Evolutionary conservation across 2,888 invertebrate genomes (phyloP), one percentile per base, ranked within the genome.

Genomic region (Carabus problematicus): DNA sequence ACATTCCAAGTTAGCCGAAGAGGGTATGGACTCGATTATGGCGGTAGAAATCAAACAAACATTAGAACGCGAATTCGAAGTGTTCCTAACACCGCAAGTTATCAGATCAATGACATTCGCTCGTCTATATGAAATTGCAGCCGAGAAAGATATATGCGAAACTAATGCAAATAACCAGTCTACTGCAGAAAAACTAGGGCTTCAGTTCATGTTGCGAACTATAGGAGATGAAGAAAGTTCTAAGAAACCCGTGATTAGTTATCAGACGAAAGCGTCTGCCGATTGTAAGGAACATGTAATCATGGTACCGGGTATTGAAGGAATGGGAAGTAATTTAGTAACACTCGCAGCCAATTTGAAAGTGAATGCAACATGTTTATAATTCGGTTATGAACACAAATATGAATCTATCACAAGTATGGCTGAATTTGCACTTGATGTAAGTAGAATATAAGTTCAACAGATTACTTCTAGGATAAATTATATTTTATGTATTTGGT

Each of bases 21-120:
- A 98, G 72, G 98, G 98, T 42, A 93, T 98, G 90, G 97, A 98
- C 83, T 97, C 97, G 1, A 89, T 98, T 85, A 97, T 96, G 95
- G 95, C 94, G 0, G 94, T 97, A 0, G 97, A 98, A 82, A 95
- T 98, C 74, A 97, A 97, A 75, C 96, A 97, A 82, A 91, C 92
- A 0, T 81, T 97, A 1, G 96, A 97, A 80, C 85, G 95, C 75
- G 94, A 95, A 79, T 96, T 91, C 78, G 95, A 97, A 77, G 84
- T 97, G 64, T 89, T 91, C 78, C 84, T 98, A 3, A 90, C 94
- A 0, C 91, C 95, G 4, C 92, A 94, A 77, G 95, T 97, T 74
- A 90, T 97, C 70, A 86, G 95, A 60, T 87, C 87, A 0, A 82
- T 96, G 45, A 95, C 93, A 0, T 90, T 95, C 73, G 87, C 88